Evolutionary conservation across 2,888 invertebrate species (phyloP).

Genomic region (Trilocha varians): DNA sequence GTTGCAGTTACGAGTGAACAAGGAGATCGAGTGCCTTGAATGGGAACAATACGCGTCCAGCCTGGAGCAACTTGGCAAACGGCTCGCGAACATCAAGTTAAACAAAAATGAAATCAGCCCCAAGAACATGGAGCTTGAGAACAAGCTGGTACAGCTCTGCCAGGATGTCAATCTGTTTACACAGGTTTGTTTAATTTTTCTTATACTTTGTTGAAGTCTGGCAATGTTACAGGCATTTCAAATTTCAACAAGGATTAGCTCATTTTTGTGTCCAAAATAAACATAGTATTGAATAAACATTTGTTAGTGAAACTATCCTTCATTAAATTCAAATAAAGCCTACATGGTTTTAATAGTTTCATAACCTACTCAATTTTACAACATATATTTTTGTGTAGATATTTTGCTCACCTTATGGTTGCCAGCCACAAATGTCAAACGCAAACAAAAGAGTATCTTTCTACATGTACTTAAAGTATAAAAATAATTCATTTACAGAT

Average conservation of each 20-base stretch:
- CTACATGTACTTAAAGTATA: too few relatives aligned
- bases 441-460: too few relatives aligned
- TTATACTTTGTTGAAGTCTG: background rate
- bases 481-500: conserved; percentile 42
- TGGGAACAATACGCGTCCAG: conserved; percentile 43
- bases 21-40: conserved; percentile 31
- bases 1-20: conserved; percentile 12
- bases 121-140: conserved; percentile 41
- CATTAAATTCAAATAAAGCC: too few relatives aligned
- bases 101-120: conserved; percentile 27
- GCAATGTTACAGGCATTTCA: background rate
- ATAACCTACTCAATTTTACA: too few relatives aligned
- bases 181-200: conserved; percentile 29
- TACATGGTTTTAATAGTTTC: too few relatives aligned
- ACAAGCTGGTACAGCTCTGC: conserved; percentile 40
- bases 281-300: too few relatives aligned
- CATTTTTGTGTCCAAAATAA: too few relatives aligned
- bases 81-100: conserved; percentile 40
- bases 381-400: too few relatives aligned
- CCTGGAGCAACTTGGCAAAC: conserved; percentile 48
- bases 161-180: conserved; percentile 52
- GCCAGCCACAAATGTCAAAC: too few relatives aligned
- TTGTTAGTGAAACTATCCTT: too few relatives aligned
- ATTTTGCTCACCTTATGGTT: too few relatives aligned
- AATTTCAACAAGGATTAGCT: background rate